These are phyloP conservation scores for Calosoma granatense DNA, from an alignment of 1,140 invertebrate species.

Conservation along the genomic window DNA sequence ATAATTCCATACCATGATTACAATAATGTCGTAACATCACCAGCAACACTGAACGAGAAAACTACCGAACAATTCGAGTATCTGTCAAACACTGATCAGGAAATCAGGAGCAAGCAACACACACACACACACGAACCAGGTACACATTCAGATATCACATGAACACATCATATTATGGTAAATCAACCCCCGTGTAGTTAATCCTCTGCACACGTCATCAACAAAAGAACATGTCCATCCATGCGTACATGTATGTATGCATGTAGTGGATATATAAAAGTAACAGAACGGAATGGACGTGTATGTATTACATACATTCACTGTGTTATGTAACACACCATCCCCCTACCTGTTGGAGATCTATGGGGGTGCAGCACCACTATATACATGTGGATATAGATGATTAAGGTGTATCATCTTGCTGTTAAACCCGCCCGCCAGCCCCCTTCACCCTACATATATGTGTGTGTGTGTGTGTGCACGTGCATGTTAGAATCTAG, in stretches of 20 bases:
- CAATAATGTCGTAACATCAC: background rate
- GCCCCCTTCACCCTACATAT: too few relatives aligned
- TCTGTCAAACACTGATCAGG: background rate
- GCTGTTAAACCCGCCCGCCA: too few relatives aligned
- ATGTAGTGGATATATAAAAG: too few relatives aligned
- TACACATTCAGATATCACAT: background rate
- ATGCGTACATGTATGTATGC: background rate
- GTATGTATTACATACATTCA: too few relatives aligned
- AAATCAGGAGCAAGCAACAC: too few relatives aligned
- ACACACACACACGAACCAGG: background rate
- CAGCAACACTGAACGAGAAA: background rate
- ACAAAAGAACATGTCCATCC: background rate
- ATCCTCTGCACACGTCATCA: background rate
- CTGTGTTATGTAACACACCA: too few relatives aligned
- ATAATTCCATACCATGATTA: background rate
- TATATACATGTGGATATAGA: background rate
- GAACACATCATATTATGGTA: background rate
- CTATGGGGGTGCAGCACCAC: too few relatives aligned
- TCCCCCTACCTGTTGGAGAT: background rate
- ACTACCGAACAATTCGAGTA: background rate
- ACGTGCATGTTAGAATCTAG: too few relatives aligned
- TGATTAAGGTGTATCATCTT: background rate
- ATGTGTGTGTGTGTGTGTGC: too few relatives aligned
- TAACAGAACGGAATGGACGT: too few relatives aligned
- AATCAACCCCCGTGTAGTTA: background rate